phyloP scores from a whole-genome alignment of 2,797 vertebrate species.

The Phrynocephalus vlangalii region DNA sequence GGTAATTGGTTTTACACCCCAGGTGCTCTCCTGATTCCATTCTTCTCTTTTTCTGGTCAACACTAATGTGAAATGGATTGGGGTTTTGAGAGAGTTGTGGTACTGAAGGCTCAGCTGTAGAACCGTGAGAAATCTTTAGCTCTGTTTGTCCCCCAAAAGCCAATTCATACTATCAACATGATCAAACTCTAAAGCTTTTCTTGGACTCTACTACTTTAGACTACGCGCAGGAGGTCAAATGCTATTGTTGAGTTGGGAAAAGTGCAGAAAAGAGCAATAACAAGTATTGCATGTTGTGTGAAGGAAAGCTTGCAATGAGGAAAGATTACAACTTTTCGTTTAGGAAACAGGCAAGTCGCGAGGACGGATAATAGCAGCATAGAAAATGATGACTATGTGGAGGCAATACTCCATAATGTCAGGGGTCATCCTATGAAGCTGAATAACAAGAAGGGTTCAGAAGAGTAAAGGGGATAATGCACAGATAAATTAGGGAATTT shows the following conservation, averaged over 20 bases:
- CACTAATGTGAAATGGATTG: neutral
- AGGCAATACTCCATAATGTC: neutral
- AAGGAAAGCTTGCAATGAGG: neutral
- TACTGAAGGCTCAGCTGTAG: neutral
- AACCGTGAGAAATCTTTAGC: neutral
- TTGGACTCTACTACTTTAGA: neutral
- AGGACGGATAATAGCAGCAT: neutral
- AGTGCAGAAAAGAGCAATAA: neutral
- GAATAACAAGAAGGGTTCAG: too few relatives aligned
- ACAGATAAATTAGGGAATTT: neutral
- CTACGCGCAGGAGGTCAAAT: neutral
- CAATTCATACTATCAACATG: neutral
- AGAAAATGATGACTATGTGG: too few relatives aligned
- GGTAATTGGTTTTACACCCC: constrained; percentile 36
- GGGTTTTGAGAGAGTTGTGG: neutral
- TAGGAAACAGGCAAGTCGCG: neutral
- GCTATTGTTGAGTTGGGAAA: neutral
- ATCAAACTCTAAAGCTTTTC: neutral
- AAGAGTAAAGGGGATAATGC: neutral
- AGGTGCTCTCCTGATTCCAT: constrained; percentile 14
- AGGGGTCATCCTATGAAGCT: neutral
- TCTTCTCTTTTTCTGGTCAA: constrained; percentile 28
- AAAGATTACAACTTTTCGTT: neutral
- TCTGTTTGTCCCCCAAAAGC: neutral
- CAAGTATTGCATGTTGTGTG: neutral